Evolutionary conservation across 2,888 invertebrate genomes (phyloP).

Genomic region (Erannis defoliaria): DNA sequence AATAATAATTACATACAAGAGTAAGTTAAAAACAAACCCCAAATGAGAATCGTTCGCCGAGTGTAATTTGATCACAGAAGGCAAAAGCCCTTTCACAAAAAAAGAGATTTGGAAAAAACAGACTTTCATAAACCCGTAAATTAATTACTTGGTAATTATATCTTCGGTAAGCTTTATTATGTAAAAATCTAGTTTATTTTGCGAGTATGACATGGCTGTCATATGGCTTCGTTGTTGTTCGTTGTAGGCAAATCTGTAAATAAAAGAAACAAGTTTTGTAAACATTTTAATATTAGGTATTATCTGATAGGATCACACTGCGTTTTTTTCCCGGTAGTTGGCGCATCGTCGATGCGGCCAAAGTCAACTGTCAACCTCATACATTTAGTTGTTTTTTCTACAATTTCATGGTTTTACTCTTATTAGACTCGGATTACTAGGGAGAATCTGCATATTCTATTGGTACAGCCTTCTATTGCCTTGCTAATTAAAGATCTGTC

Average conservation of each 20-base stretch:
- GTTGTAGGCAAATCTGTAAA: slow-evolving; percentile 30
- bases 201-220: neutral
- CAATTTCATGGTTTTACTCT: too few relatives aligned
- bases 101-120: neutral
- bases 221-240: slow-evolving; percentile 24
- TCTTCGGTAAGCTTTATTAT: slow-evolving; percentile 22
- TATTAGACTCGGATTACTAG: too few relatives aligned
- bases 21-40: slow-evolving; percentile 3
- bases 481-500: too few relatives aligned
- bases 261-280: slow-evolving; percentile 7
- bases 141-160: slow-evolving; percentile 19
- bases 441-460: too few relatives aligned
- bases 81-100: slow-evolving; percentile 40
- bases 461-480: too few relatives aligned
- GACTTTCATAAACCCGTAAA: neutral
- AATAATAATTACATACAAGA: slow-evolving; percentile 13
- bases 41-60: slow-evolving; percentile 1
- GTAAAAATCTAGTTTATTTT: slow-evolving; percentile 6
- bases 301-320: too few relatives aligned
- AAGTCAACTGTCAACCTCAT: too few relatives aligned
- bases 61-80: slow-evolving; percentile 50
- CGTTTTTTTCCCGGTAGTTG: too few relatives aligned
- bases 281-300: neutral
- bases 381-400: too few relatives aligned
- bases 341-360: too few relatives aligned